Base-by-base conservation (phyloP, 2,797 vertebrate species). In the Galagoides demidoff region DNA sequence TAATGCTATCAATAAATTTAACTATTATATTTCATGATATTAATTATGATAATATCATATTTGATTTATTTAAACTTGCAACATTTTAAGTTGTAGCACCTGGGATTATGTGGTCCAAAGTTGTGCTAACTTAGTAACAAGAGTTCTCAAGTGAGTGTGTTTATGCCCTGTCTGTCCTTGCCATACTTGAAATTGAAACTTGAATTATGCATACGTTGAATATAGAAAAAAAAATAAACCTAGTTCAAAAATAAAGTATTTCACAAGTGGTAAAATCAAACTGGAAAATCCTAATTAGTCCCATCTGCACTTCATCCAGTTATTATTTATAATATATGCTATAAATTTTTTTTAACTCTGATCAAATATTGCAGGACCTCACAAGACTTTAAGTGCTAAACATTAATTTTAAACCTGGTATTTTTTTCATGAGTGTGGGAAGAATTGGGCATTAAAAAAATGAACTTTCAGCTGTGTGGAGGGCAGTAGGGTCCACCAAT, bases 331-430 rank as follows among this genome's bases (percentile, higher is more conserved):
- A 96, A 96, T 95, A 89, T 82, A 89, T 39, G 70, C 86, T 90
- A 39, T 78, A 88, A 74, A 92, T 49, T 85, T 93, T 84, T 93
- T 85, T 85, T 59, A 89, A 86, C 37, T 68, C 71, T 84, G 92
- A 95, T 93, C 92, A 96, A 96, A 93, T 95, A 94, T 94, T 96
- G 64, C 27, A 92, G 85, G 97, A 97, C 95, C 96, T 97, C 97
- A 97, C 97, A 98, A 90, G 96, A 96, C 89, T 55, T 89, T 91
- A 96, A 92, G 90, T 96, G 92, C 45, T 96, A 89, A 96, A 90
- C 74, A 95, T 96, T 96, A 95, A 95, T 96, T 97, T 97, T 95
- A 97, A 96, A 85, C 86, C 64, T 94, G 90, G 92, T 94, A 78
- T 92, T 97, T 98, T 94, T 94, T 96, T 96, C 95, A 88, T 64